Conservation (phyloP, 2,888 invertebrate genomes). For the Eumacrocentrus americanus region DNA sequence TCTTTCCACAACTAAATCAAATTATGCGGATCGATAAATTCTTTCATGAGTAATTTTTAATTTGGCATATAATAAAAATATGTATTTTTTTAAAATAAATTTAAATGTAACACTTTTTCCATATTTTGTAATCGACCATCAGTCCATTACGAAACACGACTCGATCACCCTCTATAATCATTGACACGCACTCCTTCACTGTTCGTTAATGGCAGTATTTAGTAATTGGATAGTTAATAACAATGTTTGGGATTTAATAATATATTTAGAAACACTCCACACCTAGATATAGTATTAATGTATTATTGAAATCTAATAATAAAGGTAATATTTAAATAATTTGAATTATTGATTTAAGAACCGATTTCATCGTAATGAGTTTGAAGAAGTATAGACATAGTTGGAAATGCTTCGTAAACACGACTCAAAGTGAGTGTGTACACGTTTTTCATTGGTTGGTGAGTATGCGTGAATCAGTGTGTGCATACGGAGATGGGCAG, state of each 20-base stretch:
- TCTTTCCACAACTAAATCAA: too few species aligned
- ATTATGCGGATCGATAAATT: too few species aligned
- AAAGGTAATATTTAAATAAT: not conserved
- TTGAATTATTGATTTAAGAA: not conserved
- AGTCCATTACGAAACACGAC: not conserved
- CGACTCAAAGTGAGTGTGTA: not conserved
- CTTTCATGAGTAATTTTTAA: too few species aligned
- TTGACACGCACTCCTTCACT: not conserved
- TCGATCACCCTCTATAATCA: not conserved
- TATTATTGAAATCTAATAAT: too few species aligned
- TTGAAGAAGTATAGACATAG: not conserved
- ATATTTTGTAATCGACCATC: too few species aligned
- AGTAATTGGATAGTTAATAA: not conserved
- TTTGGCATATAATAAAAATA: too few species aligned
- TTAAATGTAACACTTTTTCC: too few species aligned
- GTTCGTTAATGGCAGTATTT: not conserved
- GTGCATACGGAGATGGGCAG: not conserved
- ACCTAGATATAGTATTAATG: too few species aligned
- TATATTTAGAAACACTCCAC: not conserved
- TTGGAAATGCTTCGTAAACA: slow-evolving; percentile 4
- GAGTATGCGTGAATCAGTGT: not conserved
- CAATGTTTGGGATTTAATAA: not conserved
- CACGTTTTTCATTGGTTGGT: not conserved
- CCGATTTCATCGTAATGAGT: slow-evolving; percentile 1
- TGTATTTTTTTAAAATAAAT: too few species aligned